Percentiles rank a stretch among this genome's conserved stretches.
Conservation (phyloP, 2,888 invertebrate species). For the Parascotia fuliginaria region DNA sequence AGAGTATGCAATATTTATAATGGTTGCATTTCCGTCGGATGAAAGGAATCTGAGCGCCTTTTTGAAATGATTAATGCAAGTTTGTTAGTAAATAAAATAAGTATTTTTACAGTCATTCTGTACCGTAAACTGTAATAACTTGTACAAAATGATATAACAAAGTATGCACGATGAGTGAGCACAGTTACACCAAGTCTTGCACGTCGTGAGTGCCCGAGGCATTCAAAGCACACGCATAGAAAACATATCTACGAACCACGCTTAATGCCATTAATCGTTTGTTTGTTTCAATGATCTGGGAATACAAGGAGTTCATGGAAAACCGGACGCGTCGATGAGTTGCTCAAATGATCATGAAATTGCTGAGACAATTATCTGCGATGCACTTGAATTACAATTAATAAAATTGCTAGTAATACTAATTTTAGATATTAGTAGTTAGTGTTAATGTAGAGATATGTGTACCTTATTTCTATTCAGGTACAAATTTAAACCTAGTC, state of each 20-base stretch:
- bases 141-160: constrained; percentile 18
- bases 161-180: constrained; percentile 21
- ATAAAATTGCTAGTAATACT: background rate
- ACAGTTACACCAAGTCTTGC: constrained; percentile 27
- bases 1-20: no score
- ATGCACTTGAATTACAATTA: background rate
- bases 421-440: no score
- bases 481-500: no score
- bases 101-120: background rate
- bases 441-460: no score
- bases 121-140: background rate
- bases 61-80: no score
- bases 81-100: no score
- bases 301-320: constrained; percentile 14
- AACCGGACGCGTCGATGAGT: constrained; percentile 34
- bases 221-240: constrained; percentile 53
- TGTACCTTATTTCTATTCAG: no score
- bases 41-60: no score
- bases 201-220: constrained; percentile 70
- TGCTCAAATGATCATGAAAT: background rate
- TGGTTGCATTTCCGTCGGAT: no score
- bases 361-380: background rate
- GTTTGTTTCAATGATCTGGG: constrained; percentile 31
- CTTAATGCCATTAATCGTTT: constrained; percentile 34
- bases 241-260: constrained; percentile 18